phyloP scores from a whole-genome alignment of 1,140 invertebrate genomes.

The Hycleus cichorii region DNA sequence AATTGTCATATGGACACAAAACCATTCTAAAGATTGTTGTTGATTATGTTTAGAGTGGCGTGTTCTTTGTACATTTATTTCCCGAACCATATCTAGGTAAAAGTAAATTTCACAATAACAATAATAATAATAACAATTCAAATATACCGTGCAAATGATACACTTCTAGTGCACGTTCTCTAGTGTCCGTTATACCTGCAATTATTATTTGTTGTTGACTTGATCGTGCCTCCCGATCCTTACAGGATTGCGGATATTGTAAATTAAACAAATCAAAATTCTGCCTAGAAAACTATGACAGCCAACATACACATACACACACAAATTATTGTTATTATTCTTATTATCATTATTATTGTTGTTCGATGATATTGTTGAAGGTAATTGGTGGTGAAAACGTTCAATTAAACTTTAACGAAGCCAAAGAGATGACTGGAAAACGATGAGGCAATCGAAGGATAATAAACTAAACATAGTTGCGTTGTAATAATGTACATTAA shows the following conservation, averaged over 20 bases:
- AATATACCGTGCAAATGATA: slow-evolving; percentile 10
- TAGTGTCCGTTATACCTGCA: slow-evolving; percentile 3
- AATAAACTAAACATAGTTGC: too few species aligned
- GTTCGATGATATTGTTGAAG: too few species aligned
- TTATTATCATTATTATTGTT: too few species aligned
- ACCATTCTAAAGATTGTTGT: too few species aligned
- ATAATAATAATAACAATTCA: neutral
- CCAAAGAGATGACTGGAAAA: too few species aligned
- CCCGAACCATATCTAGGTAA: neutral
- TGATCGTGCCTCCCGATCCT: slow-evolving; percentile 13
- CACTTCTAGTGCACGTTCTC: slow-evolving; percentile 12
- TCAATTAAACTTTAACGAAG: too few species aligned
- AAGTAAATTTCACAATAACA: slow-evolving; percentile 10
- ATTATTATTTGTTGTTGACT: slow-evolving; percentile 4
- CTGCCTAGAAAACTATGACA: slow-evolving; percentile 5
- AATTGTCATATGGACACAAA: neutral
- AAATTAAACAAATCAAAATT: slow-evolving; percentile 13
- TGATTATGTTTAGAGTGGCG: too few species aligned
- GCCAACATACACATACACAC: neutral
- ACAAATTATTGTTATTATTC: too few species aligned
- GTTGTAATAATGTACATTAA: too few species aligned
- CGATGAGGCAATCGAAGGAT: too few species aligned
- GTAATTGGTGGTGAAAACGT: too few species aligned
- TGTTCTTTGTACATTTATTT: too few species aligned
- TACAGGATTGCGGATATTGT: slow-evolving; percentile 13